Conservation (phyloP, 2,888 invertebrate species). For the Linyphia triangularis region DNA sequence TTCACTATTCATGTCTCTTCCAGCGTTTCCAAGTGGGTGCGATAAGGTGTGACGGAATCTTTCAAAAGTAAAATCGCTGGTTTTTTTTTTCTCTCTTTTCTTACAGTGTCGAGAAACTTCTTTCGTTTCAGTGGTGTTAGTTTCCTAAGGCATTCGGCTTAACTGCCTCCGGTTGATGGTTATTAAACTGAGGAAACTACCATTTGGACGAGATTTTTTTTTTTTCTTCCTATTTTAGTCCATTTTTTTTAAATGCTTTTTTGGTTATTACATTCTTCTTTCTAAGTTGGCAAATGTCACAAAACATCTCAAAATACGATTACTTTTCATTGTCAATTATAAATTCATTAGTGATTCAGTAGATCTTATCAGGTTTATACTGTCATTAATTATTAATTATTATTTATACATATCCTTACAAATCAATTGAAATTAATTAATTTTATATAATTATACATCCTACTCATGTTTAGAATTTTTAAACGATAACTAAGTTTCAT, state of each 20-base stretch:
- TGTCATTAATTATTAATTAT: too few relatives aligned
- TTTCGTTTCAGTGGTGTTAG: conserved; percentile 37
- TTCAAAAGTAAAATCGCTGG: conserved; percentile 56
- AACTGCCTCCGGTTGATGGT: conserved; percentile 54
- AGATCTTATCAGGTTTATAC: too few relatives aligned
- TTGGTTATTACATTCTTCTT: conserved; percentile 4
- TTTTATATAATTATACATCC: too few relatives aligned
- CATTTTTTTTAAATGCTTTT: conserved; percentile 20
- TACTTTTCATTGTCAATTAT: too few relatives aligned
- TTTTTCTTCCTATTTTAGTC: conserved; percentile 4
- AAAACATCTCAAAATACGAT: too few relatives aligned
- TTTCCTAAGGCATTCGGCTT: conserved; percentile 33
- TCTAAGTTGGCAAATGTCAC: too few relatives aligned
- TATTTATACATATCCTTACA: too few relatives aligned
- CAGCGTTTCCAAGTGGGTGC: conserved; percentile 18
- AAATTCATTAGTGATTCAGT: too few relatives aligned
- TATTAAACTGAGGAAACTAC: conserved; percentile 58
- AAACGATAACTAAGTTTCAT: too few relatives aligned
- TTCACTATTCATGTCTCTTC: background rate
- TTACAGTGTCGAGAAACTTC: too few relatives aligned
- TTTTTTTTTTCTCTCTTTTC: conserved; percentile 34
- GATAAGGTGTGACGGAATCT: conserved; percentile 70
- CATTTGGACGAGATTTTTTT: conserved; percentile 30
- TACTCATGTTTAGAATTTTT: too few relatives aligned
- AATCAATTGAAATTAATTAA: too few relatives aligned